These are phyloP conservation scores for Hystrix brachyura DNA, from an alignment of 2,113 vertebrate genomes.

Conservation along the genomic window DNA sequence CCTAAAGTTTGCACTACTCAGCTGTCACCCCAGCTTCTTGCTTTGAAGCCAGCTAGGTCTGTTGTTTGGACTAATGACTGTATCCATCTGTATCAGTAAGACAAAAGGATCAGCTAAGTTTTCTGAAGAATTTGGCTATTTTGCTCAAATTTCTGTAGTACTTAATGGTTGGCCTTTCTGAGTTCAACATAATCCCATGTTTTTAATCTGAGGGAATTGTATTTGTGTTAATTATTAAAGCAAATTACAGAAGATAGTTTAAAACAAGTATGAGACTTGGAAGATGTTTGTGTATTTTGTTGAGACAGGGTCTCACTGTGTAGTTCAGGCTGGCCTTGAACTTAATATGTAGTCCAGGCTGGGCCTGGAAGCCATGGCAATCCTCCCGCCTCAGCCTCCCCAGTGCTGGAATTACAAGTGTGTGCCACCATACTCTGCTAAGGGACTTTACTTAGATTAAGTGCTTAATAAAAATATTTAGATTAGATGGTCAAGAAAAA, in stretches of 20 bases:
- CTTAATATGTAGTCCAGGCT: neutral
- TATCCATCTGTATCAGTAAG: constrained; percentile 10
- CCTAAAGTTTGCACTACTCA: neutral
- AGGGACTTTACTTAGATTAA: neutral
- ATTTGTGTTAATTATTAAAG: constrained; percentile 50
- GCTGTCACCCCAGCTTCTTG: neutral
- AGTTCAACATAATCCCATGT: constrained; percentile 22
- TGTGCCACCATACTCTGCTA: neutral
- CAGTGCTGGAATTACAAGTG: neutral
- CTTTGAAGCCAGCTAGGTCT: constrained; percentile 16
- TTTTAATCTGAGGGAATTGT: constrained; percentile 25
- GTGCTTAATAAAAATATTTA: constrained; percentile 9
- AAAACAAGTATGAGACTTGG: neutral
- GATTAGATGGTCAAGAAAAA: neutral
- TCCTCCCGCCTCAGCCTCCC: neutral
- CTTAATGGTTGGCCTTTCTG: neutral
- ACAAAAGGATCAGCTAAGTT: constrained; percentile 4
- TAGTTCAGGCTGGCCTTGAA: neutral
- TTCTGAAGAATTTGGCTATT: constrained; percentile 29
- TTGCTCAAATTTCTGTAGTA: constrained; percentile 23
- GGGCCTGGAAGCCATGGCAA: neutral
- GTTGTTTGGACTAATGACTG: neutral
- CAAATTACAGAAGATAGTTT: neutral
- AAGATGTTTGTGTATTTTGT: neutral
- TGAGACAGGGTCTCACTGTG: neutral